phyloP scores from a whole-genome alignment of 2,113 vertebrate species.

The Ramphastos sulfuratus region DNA sequence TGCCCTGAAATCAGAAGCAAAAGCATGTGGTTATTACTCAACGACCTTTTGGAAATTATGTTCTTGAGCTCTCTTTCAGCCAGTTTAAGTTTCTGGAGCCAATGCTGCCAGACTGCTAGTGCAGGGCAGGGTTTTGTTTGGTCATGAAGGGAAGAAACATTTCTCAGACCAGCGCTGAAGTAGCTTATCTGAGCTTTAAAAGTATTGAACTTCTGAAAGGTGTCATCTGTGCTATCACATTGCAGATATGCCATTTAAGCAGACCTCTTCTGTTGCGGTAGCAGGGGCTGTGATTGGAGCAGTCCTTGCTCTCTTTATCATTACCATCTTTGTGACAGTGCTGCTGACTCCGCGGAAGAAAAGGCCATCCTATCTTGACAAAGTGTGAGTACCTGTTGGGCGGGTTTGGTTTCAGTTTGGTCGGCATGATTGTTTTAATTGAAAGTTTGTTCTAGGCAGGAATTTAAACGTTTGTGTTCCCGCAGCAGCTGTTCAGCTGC shows the following conservation, averaged over 20 bases:
- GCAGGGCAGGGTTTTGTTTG: background rate
- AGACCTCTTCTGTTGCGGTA: conserved; percentile 87
- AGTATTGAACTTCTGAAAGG: background rate
- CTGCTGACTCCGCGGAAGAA: conserved; percentile 85
- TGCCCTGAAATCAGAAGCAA: background rate
- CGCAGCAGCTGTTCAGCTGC: background rate
- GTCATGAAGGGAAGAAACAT: background rate
- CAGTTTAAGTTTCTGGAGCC: accelerated
- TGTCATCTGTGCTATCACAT: conserved; percentile 69
- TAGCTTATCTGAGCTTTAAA: background rate
- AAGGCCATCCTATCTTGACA: conserved; percentile 78
- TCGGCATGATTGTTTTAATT: background rate
- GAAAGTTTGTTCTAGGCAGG: background rate
- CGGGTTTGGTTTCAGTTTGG: too few species aligned
- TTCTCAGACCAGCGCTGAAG: background rate
- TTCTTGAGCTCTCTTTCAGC: background rate
- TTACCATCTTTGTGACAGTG: conserved; percentile 88
- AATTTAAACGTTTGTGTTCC: background rate
- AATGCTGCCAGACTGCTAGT: background rate
- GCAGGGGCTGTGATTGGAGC: conserved; percentile 92
- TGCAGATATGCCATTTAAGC: conserved; percentile 81
- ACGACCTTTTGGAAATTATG: background rate
- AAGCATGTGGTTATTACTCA: background rate
- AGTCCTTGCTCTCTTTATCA: conserved; percentile 92
- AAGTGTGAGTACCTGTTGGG: conserved; percentile 75